A percentile compares a stretch with the other conserved stretches of the same genome.
phyloP scores from a whole-genome alignment of 1,140 invertebrate genomes.

The Drosophila kurseongensis region DNA sequence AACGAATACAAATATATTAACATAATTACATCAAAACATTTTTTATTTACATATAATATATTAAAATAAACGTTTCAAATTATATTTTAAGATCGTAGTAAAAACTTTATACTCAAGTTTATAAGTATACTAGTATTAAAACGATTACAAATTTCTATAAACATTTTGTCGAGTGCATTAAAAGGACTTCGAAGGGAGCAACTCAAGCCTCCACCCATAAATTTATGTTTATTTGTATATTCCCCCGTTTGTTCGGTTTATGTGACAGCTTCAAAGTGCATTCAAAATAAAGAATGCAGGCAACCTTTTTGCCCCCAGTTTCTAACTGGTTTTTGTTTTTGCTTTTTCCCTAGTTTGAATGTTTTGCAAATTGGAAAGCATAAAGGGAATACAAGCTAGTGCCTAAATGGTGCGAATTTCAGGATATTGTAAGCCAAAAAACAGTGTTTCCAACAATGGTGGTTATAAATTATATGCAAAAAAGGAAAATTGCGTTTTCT shows the following conservation, averaged over 20 bases:
- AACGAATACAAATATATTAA: too few relatives aligned
- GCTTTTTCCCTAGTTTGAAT: not conserved
- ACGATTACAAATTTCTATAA: not conserved
- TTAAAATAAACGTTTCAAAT: too few relatives aligned
- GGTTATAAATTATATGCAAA: too few relatives aligned
- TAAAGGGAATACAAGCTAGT: not conserved
- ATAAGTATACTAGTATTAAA: too few relatives aligned
- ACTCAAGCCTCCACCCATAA: constrained; percentile 2
- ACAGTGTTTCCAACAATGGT: not conserved
- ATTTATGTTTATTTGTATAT: constrained; percentile 4
- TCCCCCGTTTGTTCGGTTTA: constrained; percentile 15
- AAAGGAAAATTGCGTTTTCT: too few relatives aligned
- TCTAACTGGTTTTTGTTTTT: not conserved
- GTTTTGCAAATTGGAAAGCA: not conserved
- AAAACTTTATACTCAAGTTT: too few relatives aligned
- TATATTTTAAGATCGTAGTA: too few relatives aligned
- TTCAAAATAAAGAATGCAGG: constrained; percentile 18
- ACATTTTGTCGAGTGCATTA: not conserved
- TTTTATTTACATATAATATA: too few relatives aligned
- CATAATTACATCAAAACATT: too few relatives aligned
- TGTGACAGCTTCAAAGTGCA: constrained; percentile 23
- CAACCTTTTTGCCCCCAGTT: not conserved
- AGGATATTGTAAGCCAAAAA: not conserved
- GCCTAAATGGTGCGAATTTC: not conserved
- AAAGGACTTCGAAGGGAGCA: not conserved